These are phyloP conservation scores for Chironex yamaguchii DNA, from an alignment of 30 jellyfish, hydroid and myxozoan species.

Conservation along the genomic window DNA sequence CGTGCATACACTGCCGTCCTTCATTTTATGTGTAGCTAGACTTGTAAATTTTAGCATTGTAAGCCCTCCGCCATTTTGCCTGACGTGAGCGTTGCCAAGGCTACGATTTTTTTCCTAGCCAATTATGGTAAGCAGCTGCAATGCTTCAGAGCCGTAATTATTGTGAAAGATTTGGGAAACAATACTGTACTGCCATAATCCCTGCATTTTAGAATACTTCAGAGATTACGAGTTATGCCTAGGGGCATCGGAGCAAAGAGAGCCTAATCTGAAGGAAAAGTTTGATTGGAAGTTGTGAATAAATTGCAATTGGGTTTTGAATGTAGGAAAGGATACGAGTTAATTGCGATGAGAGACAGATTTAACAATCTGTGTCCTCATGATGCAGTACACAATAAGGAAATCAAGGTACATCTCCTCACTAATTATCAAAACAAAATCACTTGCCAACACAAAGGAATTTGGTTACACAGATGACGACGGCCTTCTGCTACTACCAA, in stretches of 20 bases:
- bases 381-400: neutral
- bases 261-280: too few relatives aligned
- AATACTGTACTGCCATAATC: slow-evolving; percentile 2
- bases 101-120: neutral
- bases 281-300: too few relatives aligned
- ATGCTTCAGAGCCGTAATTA: neutral
- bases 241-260: too few relatives aligned
- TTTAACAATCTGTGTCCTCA: slow-evolving; percentile 1
- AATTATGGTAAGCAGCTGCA: neutral
- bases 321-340: too few relatives aligned
- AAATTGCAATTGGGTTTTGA: too few relatives aligned
- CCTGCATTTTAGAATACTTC: slow-evolving; percentile 3
- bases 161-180: neutral
- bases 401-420: slow-evolving; percentile 6
- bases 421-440: neutral
- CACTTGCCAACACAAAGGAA: too few relatives aligned
- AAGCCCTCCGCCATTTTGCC: slow-evolving; percentile 8
- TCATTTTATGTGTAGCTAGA: too few relatives aligned
- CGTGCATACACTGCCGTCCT: too few relatives aligned
- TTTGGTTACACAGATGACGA: too few relatives aligned
- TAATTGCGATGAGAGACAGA: too few relatives aligned
- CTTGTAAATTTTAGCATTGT: too few relatives aligned
- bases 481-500: too few relatives aligned
- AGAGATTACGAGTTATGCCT: neutral
- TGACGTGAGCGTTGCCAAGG: slow-evolving; percentile 13